phyloP scores from a whole-genome alignment of 2,797 vertebrate genomes.

The Arnoldichthys spilopterus region DNA sequence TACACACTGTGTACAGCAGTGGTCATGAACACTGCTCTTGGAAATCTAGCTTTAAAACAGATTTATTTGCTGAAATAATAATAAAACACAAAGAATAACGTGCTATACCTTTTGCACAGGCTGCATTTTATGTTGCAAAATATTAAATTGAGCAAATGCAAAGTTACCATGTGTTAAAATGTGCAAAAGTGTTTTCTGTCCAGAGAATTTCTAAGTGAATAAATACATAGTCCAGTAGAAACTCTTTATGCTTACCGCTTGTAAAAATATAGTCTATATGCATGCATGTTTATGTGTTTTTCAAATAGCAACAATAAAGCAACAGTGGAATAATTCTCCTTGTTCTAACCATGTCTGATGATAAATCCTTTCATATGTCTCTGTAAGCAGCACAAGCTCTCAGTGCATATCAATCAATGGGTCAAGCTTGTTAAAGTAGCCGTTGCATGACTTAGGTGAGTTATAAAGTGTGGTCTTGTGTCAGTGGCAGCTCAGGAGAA shows the following conservation, averaged over 20 bases:
- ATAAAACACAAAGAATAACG: too few relatives aligned
- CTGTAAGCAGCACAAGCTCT: slow-evolving; percentile 37
- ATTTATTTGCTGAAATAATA: too few relatives aligned
- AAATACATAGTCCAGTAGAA: too few relatives aligned
- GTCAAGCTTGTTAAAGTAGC: slow-evolving; percentile 59
- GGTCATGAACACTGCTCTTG: too few relatives aligned
- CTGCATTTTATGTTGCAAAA: too few relatives aligned
- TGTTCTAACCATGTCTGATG: slow-evolving; percentile 8
- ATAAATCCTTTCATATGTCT: slow-evolving; percentile 46
- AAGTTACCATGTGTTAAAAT: too few relatives aligned
- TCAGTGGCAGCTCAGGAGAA: slow-evolving; percentile 63
- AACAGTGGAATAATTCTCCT: slow-evolving; percentile 38
- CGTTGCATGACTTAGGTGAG: slow-evolving; percentile 59
- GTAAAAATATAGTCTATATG: not conserved
- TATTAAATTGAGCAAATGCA: too few relatives aligned
- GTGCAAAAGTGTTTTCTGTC: too few relatives aligned
- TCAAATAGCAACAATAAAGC: not conserved
- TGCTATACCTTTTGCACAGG: too few relatives aligned
- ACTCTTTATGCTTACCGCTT: not conserved
- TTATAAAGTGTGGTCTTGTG: slow-evolving; percentile 71
- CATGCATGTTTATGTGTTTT: not conserved
- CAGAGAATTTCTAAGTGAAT: too few relatives aligned
- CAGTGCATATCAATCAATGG: slow-evolving; percentile 64
- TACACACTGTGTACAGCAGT: not conserved
- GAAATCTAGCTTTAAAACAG: too few relatives aligned